Evolutionary conservation across 2,113 vertebrate genomes (phyloP), one percentile per base, ranked within the genome.

Genomic region (Thinocorus orbignyianus): DNA sequence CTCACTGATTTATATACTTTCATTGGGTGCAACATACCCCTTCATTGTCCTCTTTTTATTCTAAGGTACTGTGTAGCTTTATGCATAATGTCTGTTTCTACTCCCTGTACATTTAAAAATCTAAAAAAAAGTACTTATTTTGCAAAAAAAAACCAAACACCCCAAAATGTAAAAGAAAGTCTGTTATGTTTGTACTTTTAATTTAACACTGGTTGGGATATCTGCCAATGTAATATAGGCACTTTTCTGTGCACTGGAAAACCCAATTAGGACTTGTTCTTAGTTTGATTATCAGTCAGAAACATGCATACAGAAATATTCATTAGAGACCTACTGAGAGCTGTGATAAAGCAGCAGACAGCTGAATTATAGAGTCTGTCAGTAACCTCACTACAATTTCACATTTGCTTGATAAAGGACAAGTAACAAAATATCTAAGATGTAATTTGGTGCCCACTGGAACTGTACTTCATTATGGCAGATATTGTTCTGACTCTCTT

Each of bases 261-360:
- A 97, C 97, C 96, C 94, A 97, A 97, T 98, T 98, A 98, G 97
- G 97, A 98, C 96, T 97, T 96, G 96, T 97, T 97, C 97, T 95
- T 98, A 95, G 95, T 97, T 95, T 97, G 96, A 98, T 98, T 98
- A 98, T 98, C 98, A 98, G 97, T 98, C 88, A 95, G 93, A 97
- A 97, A 97, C 97, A 98, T 71, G 96, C 94, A 96, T 96, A 95
- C 90, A 73, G 95, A 98, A 98, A 98, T 98, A 98, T 97, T 98
- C 98, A 97, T 96, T 97, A 96, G 96, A 97, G 97, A 97, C 97
- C 96, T 88, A 92, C 97, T 90, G 98, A 97, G 97, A 98, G 96
- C 95, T 97, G 95, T 97, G 97, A 98, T 98, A 98, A 98, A 98
- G 92, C 90, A 97, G 96, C 94, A 97, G 97, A 98, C 96, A 90